phyloP scores from a whole-genome alignment of 2,113 vertebrate genomes.

The Sinocyclocheilus rhinocerous region DNA sequence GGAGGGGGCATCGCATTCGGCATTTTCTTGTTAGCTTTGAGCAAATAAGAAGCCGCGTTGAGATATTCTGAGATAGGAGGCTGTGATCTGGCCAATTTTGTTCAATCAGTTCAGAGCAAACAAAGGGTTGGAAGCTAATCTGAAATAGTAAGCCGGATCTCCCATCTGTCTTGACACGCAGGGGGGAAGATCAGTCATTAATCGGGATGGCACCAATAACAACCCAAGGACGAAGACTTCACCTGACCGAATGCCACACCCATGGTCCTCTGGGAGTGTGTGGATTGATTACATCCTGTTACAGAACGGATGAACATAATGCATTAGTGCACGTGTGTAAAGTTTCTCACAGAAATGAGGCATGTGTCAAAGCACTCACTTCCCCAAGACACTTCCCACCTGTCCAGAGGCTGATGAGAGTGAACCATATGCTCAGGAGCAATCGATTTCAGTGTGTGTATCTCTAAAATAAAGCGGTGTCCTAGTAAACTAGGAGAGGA shows the following conservation, averaged over 20 bases:
- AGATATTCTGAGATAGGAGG: slow-evolving; percentile 32
- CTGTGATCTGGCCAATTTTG: neutral
- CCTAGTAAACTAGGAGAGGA: neutral
- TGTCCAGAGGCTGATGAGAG: neutral
- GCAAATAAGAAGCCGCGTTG: slow-evolving; percentile 12
- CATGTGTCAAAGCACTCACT: neutral
- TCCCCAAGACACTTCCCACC: neutral
- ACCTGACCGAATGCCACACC: slow-evolving; percentile 2
- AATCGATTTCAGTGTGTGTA: neutral
- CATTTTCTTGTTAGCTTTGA: slow-evolving; percentile 17
- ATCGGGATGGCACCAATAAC: slow-evolving; percentile 39
- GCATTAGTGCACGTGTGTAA: slow-evolving; percentile 13
- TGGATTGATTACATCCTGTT: slow-evolving; percentile 37
- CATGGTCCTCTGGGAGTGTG: slow-evolving; percentile 19
- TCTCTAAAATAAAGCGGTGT: neutral
- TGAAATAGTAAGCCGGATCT: slow-evolving; percentile 38
- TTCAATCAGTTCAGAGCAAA: slow-evolving; percentile 21
- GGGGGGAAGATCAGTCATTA: slow-evolving; percentile 30
- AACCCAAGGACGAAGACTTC: slow-evolving; percentile 30
- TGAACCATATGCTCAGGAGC: neutral
- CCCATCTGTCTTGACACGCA: slow-evolving; percentile 24
- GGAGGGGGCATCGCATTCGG: neutral
- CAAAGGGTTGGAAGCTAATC: slow-evolving; percentile 23
- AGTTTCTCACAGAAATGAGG: neutral
- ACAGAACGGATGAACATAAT: neutral